Evolutionary conservation across 1,140 invertebrate species (phyloP).

Genomic region (Hycleus cichorii): DNA sequence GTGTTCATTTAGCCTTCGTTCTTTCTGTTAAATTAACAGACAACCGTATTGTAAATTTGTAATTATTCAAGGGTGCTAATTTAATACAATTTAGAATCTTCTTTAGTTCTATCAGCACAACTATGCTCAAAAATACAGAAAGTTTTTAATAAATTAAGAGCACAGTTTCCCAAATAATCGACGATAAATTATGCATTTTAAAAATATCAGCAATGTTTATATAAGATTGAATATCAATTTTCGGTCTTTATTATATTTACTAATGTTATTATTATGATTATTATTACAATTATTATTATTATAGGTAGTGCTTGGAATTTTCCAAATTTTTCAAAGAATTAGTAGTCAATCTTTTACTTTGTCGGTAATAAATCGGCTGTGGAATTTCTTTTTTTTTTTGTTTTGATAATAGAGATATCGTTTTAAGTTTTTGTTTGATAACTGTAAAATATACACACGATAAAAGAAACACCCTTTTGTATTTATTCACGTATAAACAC

Average conservation of each 20-base stretch:
- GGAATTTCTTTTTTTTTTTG: slow-evolving; percentile 10
- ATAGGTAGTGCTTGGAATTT: slow-evolving; percentile 20
- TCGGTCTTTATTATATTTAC: slow-evolving; percentile 12
- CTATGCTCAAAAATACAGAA: too few species aligned
- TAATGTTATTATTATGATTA: slow-evolving; percentile 3
- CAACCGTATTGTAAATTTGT: too few species aligned
- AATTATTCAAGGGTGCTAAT: too few species aligned
- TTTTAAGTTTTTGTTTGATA: background rate
- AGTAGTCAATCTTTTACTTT: slow-evolving; percentile 11
- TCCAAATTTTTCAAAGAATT: slow-evolving; percentile 9
- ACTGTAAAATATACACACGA: slow-evolving; percentile 5
- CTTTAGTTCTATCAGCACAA: too few species aligned
- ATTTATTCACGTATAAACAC: background rate
- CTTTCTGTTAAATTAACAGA: too few species aligned
- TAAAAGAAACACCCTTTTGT: background rate
- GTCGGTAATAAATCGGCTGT: slow-evolving; percentile 16
- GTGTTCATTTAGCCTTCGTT: too few species aligned
- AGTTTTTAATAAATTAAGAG: background rate
- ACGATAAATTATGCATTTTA: slow-evolving; percentile 11
- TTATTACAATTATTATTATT: background rate
- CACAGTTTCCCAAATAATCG: slow-evolving; percentile 7
- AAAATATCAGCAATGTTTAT: slow-evolving; percentile 3
- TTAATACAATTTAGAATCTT: too few species aligned
- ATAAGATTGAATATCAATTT: slow-evolving; percentile 1
- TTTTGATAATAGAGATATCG: background rate